These are phyloP conservation scores for Porites rus DNA, from an alignment of 92 coral and sea anemone species.

Conservation along the genomic window DNA sequence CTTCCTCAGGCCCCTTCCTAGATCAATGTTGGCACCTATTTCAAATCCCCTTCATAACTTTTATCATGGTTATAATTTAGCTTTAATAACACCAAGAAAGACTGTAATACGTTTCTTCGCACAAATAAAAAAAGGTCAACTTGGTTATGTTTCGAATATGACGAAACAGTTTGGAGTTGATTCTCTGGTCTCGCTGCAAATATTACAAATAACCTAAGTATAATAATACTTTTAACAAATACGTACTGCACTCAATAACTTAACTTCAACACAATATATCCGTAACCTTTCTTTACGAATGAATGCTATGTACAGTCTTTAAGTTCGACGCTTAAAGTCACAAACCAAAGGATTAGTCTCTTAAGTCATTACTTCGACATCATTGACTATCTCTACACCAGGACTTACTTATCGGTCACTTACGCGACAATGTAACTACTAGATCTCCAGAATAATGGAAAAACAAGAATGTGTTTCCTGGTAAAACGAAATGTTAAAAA, in stretches of 20 bases:
- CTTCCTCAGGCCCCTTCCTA: background rate
- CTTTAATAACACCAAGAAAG: background rate
- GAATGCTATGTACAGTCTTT: conserved; percentile 39
- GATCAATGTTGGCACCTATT: background rate
- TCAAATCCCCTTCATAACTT: background rate
- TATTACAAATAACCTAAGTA: conserved; percentile 22
- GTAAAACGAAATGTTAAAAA: background rate
- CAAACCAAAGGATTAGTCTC: no score
- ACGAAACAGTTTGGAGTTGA: background rate
- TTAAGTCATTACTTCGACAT: no score
- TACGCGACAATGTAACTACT: background rate
- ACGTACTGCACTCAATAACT: conserved; percentile 27
- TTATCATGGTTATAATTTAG: background rate
- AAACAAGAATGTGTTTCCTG: background rate
- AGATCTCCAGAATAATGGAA: background rate
- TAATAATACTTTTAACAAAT: conserved; percentile 17
- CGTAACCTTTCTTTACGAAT: conserved; percentile 11
- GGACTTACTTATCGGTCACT: background rate
- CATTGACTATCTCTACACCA: no score
- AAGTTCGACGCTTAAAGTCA: background rate
- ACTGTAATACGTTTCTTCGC: background rate
- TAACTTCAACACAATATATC: conserved; percentile 28
- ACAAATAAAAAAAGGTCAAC: background rate
- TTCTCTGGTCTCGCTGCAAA: background rate
- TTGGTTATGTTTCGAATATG: background rate